Percentiles rank a stretch among this genome's conserved stretches.
These are phyloP conservation scores for Oriolus oriolus DNA, from an alignment of 2,113 vertebrate species.

Conservation along the genomic window DNA sequence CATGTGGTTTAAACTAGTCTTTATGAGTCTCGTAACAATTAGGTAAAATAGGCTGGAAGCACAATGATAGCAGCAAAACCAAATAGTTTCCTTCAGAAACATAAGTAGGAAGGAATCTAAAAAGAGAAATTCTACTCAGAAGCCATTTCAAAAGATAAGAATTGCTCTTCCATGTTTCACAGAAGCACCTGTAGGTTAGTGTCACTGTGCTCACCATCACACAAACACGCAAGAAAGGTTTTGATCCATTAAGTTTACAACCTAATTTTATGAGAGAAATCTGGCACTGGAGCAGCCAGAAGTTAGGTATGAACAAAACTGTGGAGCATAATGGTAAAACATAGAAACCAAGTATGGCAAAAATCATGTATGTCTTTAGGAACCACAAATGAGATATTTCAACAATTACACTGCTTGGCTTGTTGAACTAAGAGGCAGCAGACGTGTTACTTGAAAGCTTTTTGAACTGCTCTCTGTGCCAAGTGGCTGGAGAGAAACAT, in stretches of 20 bases:
- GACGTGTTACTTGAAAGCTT: not conserved
- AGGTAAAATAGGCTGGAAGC: not conserved
- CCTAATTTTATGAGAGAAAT: not conserved
- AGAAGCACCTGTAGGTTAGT: not conserved
- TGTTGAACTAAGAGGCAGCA: not conserved
- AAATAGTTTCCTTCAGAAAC: not conserved
- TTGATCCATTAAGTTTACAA: not conserved
- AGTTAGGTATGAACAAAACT: not conserved
- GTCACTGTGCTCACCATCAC: not conserved
- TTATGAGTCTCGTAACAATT: not conserved
- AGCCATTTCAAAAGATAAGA: not conserved
- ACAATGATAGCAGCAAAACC: not conserved
- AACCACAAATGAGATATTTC: not conserved
- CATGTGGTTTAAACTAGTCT: not conserved
- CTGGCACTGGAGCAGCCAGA: not conserved
- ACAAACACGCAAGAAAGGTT: not conserved
- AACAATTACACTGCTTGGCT: not conserved
- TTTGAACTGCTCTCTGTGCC: not conserved
- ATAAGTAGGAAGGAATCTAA: not conserved
- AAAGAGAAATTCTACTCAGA: not conserved
- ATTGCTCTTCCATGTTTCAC: not conserved
- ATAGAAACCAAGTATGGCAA: not conserved
- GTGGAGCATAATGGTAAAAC: not conserved
- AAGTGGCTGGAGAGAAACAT: constrained; percentile 13
- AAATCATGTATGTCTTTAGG: not conserved